Evolutionary conservation across 2,113 vertebrate species (phyloP).

Genomic region (Globicephala melas): DNA sequence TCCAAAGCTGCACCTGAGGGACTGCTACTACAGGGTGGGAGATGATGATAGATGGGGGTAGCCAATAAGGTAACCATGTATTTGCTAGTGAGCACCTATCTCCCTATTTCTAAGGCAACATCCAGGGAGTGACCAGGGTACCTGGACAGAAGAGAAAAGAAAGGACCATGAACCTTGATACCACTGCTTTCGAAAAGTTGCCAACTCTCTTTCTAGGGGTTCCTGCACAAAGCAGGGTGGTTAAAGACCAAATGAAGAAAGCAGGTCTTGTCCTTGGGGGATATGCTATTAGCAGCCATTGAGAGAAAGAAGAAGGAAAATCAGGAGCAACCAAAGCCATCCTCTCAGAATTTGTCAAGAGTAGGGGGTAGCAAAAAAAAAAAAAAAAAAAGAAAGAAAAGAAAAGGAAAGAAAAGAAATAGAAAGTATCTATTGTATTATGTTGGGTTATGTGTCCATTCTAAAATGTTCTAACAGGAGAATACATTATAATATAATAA

Average conservation of each 20-base stretch:
- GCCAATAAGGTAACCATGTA: background rate
- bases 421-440: background rate
- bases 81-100: background rate
- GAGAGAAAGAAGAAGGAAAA: background rate
- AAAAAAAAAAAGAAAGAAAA: slow-evolving; percentile 4
- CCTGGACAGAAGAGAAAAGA: background rate
- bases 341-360: background rate
- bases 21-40: background rate
- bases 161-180: background rate
- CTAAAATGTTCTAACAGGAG: background rate
- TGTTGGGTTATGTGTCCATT: background rate
- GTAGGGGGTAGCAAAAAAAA: background rate
- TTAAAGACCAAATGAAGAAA: background rate
- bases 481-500: background rate
- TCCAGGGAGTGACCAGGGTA: background rate
- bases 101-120: background rate
- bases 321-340: background rate
- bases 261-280: background rate
- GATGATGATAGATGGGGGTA: background rate
- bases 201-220: background rate
- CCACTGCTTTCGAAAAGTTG: slow-evolving; percentile 1
- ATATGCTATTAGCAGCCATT: background rate
- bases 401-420: slow-evolving; percentile 31
- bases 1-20: slow-evolving; percentile 26
- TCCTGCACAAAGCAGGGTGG: background rate